These are phyloP conservation scores for Trialeurodes vaporariorum DNA, from an alignment of 1,140 invertebrate genomes.

Conservation along the genomic window DNA sequence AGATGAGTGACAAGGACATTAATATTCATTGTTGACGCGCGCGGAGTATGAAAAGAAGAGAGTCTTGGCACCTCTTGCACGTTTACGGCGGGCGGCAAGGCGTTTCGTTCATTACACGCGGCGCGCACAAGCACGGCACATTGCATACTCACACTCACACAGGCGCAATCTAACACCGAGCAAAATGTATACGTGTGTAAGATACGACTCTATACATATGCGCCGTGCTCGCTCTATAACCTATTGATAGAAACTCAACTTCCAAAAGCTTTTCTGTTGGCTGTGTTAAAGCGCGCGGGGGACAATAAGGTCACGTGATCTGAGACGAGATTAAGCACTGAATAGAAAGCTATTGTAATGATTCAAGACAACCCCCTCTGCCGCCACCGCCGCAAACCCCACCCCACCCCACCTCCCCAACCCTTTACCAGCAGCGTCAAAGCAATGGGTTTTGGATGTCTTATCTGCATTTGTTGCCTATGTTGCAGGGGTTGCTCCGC, in stretches of 20 bases:
- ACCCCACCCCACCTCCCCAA: too few species aligned
- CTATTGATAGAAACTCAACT: neutral
- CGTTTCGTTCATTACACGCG: too few species aligned
- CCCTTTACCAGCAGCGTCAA: neutral
- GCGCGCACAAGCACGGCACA: neutral
- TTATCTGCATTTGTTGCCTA: neutral
- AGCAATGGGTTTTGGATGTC: neutral
- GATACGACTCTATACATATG: too few species aligned
- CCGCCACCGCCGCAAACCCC: too few species aligned
- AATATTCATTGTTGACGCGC: neutral
- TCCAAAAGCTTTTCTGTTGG: neutral
- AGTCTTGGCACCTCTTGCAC: neutral
- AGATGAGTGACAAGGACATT: neutral
- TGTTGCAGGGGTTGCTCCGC: neutral
- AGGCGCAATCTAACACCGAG: too few species aligned
- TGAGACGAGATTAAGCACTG: neutral
- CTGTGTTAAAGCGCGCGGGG: too few species aligned
- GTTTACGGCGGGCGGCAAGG: neutral
- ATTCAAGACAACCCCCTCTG: neutral
- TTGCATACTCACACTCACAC: too few species aligned
- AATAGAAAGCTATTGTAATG: neutral
- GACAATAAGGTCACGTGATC: neutral
- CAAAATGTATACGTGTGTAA: too few species aligned
- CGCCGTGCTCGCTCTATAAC: neutral
- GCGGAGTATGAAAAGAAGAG: neutral